Evolutionary conservation across 2,888 invertebrate genomes (phyloP).

Genomic region (Byasa hedistus): DNA sequence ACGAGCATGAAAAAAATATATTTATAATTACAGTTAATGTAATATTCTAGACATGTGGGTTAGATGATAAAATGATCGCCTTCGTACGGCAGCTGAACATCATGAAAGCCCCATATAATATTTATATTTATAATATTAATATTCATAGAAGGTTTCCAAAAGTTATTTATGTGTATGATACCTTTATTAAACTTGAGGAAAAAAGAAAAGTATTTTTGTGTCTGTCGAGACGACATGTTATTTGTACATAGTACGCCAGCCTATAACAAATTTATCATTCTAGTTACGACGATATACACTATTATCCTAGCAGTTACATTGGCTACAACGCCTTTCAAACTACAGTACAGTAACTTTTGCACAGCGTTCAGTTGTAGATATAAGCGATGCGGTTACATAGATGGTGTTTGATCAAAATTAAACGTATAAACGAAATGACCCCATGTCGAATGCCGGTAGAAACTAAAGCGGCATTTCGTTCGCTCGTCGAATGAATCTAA

Average conservation of each 20-base stretch:
- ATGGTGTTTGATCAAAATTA: background rate
- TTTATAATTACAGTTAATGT: too few species aligned
- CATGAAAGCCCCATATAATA: background rate
- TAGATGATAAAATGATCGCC: background rate
- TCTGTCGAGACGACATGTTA: too few species aligned
- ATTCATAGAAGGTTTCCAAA: background rate
- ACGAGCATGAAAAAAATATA: too few species aligned
- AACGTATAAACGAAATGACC: background rate
- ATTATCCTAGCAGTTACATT: too few species aligned
- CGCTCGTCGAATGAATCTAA: slow-evolving; percentile 21
- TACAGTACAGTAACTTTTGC: background rate
- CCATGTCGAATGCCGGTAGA: slow-evolving; percentile 3
- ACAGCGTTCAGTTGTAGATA: background rate
- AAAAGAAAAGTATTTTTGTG: too few species aligned
- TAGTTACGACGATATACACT: too few species aligned
- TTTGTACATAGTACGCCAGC: too few species aligned
- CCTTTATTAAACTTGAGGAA: too few species aligned
- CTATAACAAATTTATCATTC: too few species aligned
- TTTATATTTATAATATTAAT: too few species aligned
- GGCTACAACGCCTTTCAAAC: background rate
- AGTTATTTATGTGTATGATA: background rate
- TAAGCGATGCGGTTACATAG: background rate
- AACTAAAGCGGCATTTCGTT: slow-evolving; percentile 25
- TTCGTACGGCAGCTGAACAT: background rate
- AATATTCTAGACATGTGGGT: too few species aligned